Percentiles rank a stretch among this genome's conserved stretches.
Conservation (phyloP, 2,113 vertebrate species). For the Octodon degus region DNA sequence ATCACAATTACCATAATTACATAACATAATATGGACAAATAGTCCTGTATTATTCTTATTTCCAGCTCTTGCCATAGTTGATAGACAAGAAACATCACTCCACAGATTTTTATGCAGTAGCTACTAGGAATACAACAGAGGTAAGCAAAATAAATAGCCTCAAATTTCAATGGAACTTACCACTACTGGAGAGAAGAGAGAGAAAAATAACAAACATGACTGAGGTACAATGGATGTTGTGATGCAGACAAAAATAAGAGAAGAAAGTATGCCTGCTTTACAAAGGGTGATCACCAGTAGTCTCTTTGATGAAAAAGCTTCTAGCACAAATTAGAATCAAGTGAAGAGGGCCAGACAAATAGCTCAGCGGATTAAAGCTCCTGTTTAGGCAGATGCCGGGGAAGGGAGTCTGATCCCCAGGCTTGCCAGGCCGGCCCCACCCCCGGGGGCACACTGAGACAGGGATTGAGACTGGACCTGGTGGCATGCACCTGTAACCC, state of each 20-base stretch:
- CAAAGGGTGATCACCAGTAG: not conserved
- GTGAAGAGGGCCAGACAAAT: not conserved
- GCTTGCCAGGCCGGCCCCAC: no score
- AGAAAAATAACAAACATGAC: not conserved
- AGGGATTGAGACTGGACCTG: no score
- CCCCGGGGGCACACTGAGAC: no score
- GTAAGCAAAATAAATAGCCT: constrained; percentile 3
- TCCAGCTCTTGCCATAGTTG: not conserved
- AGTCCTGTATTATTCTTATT: not conserved
- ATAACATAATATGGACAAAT: not conserved
- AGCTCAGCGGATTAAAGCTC: no score
- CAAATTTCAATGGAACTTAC: not conserved
- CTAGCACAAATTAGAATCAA: not conserved
- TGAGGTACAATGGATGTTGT: not conserved
- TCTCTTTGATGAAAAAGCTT: not conserved
- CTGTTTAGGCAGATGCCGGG: no score
- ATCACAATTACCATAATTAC: not conserved
- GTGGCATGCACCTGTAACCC: no score
- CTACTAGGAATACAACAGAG: not conserved
- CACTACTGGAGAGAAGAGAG: not conserved
- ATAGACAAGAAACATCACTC: not conserved
- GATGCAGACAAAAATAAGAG: not conserved
- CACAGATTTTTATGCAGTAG: not conserved
- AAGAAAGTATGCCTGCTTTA: not conserved
- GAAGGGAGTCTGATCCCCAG: no score